Percentiles rank a stretch among this genome's conserved stretches.
Conservation (phyloP, 1,140 invertebrate species). For the Drosophila nigromelanica region DNA sequence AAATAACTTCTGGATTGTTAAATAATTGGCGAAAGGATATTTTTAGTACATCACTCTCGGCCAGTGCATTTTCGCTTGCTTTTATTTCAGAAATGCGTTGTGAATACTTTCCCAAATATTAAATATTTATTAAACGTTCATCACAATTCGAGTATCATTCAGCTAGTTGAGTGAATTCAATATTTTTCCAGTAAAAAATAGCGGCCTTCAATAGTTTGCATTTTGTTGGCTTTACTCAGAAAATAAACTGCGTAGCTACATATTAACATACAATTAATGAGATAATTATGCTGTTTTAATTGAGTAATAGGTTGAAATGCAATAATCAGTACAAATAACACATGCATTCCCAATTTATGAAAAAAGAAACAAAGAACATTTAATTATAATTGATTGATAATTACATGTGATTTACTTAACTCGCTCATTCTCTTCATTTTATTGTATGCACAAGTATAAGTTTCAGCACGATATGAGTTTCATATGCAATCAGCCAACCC, state of each 20-base stretch:
- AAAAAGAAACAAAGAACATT: neutral
- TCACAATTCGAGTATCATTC: slow-evolving; percentile 5
- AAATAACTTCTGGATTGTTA: too few relatives aligned
- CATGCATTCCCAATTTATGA: slow-evolving; percentile 5
- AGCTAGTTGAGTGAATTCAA: neutral
- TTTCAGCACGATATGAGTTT: slow-evolving; percentile 6
- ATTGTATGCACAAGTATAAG: neutral
- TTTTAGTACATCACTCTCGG: neutral
- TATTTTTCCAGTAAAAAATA: neutral
- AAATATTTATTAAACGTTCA: slow-evolving; percentile 32
- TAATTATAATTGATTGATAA: slow-evolving; percentile 48
- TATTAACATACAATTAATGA: slow-evolving; percentile 9
- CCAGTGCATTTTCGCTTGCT: neutral
- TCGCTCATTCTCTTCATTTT: neutral
- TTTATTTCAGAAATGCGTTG: neutral
- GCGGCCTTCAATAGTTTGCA: neutral
- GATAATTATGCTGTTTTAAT: slow-evolving; percentile 5
- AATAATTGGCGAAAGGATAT: neutral
- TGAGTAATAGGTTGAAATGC: slow-evolving; percentile 15
- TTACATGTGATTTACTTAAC: slow-evolving; percentile 36
- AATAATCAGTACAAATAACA: slow-evolving; percentile 26
- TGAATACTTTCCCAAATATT: slow-evolving; percentile 8
- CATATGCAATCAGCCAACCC: slow-evolving; percentile 10
- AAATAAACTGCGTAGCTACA: neutral
- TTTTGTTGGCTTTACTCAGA: neutral